phyloP scores from a whole-genome alignment of 2,113 vertebrate species.

The Caloenas nicobarica region DNA sequence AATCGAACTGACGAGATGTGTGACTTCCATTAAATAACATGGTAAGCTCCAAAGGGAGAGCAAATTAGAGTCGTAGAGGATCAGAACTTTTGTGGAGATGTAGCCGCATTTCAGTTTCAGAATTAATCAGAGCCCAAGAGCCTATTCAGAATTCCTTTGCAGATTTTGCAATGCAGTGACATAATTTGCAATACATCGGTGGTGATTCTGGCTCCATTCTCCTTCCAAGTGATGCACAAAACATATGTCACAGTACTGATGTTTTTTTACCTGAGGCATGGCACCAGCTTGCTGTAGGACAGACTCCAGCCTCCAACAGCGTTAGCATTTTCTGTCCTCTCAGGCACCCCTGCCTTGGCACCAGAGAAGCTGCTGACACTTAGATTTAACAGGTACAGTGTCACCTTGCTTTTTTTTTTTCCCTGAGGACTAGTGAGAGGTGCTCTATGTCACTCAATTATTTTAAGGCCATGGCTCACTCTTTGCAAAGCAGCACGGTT shows the following conservation, averaged over 20 bases:
- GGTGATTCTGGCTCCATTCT: not conserved
- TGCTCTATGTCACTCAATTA: not conserved
- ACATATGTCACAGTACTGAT: not conserved
- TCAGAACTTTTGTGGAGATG: conserved; percentile 14
- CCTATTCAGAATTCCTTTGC: not conserved
- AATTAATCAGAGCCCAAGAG: not conserved
- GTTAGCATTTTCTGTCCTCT: not conserved
- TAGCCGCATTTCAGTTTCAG: not conserved
- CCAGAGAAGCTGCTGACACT: conserved; percentile 16
- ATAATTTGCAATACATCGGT: not conserved
- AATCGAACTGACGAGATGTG: not conserved
- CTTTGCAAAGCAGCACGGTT: not conserved
- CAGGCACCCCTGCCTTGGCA: not conserved
- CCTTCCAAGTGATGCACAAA: not conserved
- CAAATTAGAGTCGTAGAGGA: not conserved
- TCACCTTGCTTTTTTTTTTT: not conserved
- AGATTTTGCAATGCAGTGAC: not conserved
- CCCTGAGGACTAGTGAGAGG: not conserved
- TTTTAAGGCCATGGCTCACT: not conserved
- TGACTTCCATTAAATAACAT: not conserved
- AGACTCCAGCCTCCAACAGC: not conserved
- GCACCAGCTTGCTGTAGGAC: not conserved
- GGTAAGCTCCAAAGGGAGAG: conserved; percentile 6
- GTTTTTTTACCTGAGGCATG: not conserved
- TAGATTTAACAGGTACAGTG: not conserved